Evolutionary conservation across 1,140 invertebrate species (phyloP), one percentile per base, ranked within the genome.

Genomic region (Phthorimaea operculella): DNA sequence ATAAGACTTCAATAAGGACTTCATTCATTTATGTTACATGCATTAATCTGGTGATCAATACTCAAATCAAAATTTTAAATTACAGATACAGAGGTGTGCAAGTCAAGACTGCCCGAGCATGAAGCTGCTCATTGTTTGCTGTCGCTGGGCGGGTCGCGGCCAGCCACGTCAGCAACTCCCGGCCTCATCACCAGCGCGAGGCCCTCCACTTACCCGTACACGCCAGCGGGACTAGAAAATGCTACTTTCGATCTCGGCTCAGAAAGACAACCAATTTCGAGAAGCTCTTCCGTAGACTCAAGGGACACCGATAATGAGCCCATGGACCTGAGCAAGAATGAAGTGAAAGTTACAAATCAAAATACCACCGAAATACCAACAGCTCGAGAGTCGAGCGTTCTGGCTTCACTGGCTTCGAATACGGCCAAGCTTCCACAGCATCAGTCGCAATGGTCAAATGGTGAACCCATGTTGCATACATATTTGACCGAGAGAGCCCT

Each of bases 81-180:
- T 80, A 53, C 74, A 89, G 88, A 88, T 70, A 88, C 87, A 2
- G 88, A 89, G 65, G 84, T 87, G 18, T 87, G 79, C 52, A 89
- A 89, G 66, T 88, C 89, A 3, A 84, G 89, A 14, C 72, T 90
- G 50, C 88, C 92, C 60, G 95, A 97, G 74, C 92, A 95, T 64
- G 96, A 97, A 86, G 95, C 94, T 1, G 95, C 95, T 0, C 90
- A 92, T 57, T 94, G 95, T 72, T 80, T 98, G 34, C 77, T 97
- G 10, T 94, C 93, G 59, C 84, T 97, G 10, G 92, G 81, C 52
- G 72, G 79, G 54, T 72, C 73, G 53, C 66, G 86, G 69, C 67
- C 79, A 53, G 64, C 79, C n/a, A 76, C 82, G 4, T 74, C 80
- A 5, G 72, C 79, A 55, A 87, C 84, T 47, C 88, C 86, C 0